A percentile compares a stretch with the other conserved stretches of the same genome.
phyloP scores from a whole-genome alignment of 1,140 invertebrate genomes.

The Bombus pascuorum region DNA sequence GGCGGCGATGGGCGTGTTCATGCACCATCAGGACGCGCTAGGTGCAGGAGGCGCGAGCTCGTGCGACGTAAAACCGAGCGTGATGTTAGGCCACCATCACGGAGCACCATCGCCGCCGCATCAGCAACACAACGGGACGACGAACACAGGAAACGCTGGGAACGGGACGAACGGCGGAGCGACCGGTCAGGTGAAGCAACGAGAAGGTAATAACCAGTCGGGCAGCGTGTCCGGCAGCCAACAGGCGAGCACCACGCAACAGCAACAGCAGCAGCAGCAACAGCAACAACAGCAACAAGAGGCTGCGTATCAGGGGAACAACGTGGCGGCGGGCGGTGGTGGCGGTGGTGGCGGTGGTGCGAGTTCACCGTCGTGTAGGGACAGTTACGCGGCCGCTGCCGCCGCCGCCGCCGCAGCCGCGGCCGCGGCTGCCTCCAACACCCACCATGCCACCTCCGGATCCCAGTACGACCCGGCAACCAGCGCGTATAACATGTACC shows the following conservation, averaged over 20 bases:
- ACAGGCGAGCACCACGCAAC: conserved; percentile 73
- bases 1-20: conserved; percentile 88
- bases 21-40: conserved; percentile 86
- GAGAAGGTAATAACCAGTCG: conserved; percentile 88
- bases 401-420: conserved; percentile 60
- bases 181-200: conserved; percentile 87
- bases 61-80: conserved; percentile 89
- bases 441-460: conserved; percentile 74
- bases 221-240: conserved; percentile 75
- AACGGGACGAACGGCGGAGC: conserved; percentile 70
- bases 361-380: conserved; percentile 77
- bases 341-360: conserved; percentile 47
- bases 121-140: conserved; percentile 76
- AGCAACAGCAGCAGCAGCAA: conserved; percentile 68
- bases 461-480: conserved; percentile 78
- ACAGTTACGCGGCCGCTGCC: conserved; percentile 75
- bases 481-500: conserved; percentile 80
- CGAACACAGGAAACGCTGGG: conserved; percentile 64
- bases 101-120: conserved; percentile 77
- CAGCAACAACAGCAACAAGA: conserved; percentile 61
- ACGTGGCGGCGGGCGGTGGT: conserved; percentile 43
- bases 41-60: conserved; percentile 75
- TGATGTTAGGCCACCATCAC: conserved; percentile 79
- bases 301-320: conserved; percentile 60
- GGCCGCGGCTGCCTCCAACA: conserved; percentile 62